Conservation (phyloP, 2,113 vertebrate species). For the Noturus placidus region DNA sequence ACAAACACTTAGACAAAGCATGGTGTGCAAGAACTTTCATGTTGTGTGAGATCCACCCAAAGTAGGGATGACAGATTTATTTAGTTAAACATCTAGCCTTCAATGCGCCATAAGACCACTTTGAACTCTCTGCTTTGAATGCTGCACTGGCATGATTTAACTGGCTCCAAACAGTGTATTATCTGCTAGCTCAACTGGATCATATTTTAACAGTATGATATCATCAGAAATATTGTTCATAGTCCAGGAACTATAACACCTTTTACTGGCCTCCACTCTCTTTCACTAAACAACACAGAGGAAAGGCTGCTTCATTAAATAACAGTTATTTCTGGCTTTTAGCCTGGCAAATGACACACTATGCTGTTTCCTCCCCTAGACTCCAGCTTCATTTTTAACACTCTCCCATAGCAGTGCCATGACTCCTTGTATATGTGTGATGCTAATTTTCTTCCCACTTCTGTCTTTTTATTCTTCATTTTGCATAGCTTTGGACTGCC, state of each 20-base stretch:
- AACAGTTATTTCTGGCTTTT: slow-evolving; percentile 89
- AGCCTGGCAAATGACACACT: slow-evolving; percentile 85
- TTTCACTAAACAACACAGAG: slow-evolving; percentile 77
- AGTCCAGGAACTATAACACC: slow-evolving; percentile 54
- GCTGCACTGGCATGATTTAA: slow-evolving; percentile 69
- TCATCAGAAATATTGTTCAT: slow-evolving; percentile 76
- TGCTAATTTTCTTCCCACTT: slow-evolving; percentile 39
- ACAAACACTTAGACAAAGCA: slow-evolving; percentile 25
- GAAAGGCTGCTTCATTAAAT: slow-evolving; percentile 81
- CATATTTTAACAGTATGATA: slow-evolving; percentile 68
- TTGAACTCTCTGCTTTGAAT: slow-evolving; percentile 75
- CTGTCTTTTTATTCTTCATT: slow-evolving; percentile 85
- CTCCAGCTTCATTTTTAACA: slow-evolving; percentile 32
- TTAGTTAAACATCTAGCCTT: slow-evolving; percentile 74
- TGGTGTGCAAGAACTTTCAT: slow-evolving; percentile 71
- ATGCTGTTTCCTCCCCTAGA: neutral
- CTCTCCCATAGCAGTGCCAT: slow-evolving; percentile 14
- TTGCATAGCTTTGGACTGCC: slow-evolving; percentile 90
- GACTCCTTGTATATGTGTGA: slow-evolving; percentile 18
- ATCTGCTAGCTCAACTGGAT: slow-evolving; percentile 70
- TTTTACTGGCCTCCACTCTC: slow-evolving; percentile 63
- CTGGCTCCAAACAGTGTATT: slow-evolving; percentile 72
- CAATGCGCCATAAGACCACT: slow-evolving; percentile 77
- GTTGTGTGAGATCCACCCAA: slow-evolving; percentile 75
- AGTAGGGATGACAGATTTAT: slow-evolving; percentile 77